phyloP scores from a whole-genome alignment of 2,797 vertebrate species.

The Orestias chungarensis region DNA sequence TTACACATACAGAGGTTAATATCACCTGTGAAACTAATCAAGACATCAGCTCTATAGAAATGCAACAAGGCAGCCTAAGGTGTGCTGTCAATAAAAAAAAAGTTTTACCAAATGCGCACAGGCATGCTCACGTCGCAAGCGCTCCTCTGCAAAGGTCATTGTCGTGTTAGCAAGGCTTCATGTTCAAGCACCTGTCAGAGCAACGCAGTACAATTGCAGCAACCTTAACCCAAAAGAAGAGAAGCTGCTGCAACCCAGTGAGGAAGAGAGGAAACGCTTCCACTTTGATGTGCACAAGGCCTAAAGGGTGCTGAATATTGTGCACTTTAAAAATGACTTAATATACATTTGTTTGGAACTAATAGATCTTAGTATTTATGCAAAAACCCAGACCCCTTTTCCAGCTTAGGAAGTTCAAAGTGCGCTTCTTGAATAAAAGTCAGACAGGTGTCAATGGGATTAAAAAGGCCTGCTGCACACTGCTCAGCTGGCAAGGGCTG shows the following conservation, averaged over 20 bases:
- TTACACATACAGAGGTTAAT: conserved; percentile 29
- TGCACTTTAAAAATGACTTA: not conserved
- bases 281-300: not conserved
- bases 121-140: conserved; percentile 40
- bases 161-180: conserved; percentile 37
- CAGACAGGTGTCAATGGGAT: not conserved
- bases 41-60: conserved; percentile 47
- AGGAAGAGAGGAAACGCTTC: conserved; percentile 9
- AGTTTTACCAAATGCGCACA: conserved; percentile 16
- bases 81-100: conserved; percentile 46
- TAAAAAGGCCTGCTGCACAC: not conserved
- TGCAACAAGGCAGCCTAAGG: conserved; percentile 63
- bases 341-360: not conserved
- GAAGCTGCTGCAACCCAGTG: conserved; percentile 2
- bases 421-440: not conserved
- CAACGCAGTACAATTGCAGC: conserved; percentile 3
- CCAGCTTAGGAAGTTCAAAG: not conserved
- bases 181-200: conserved; percentile 30
- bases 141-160: conserved; percentile 43
- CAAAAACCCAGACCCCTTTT: too few relatives aligned
- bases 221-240: conserved; percentile 8
- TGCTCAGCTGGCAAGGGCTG: not conserved
- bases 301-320: not conserved
- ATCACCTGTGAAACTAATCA: conserved; percentile 41
- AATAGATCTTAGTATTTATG: too few relatives aligned